Evolutionary conservation across 2,888 invertebrate genomes (phyloP), one percentile per base, ranked within the genome.

Genomic region (Deilephila elpenor): DNA sequence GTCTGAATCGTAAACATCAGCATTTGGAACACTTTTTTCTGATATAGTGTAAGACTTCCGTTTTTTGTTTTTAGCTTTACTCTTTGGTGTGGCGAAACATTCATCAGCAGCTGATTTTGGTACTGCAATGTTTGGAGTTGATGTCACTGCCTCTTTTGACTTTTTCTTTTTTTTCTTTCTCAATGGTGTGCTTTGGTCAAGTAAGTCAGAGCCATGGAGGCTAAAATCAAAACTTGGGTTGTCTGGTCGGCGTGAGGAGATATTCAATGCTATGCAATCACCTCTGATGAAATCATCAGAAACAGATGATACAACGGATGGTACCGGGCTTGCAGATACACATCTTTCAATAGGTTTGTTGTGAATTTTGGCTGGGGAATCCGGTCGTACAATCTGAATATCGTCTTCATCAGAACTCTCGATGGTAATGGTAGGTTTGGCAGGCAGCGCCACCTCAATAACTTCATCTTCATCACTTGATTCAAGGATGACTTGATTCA

Each of bases 1-100:
- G 79, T 96, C 96, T 62, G 96, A 96, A 82, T 95, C 95, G 82
- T 96, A 96, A 7, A 96, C 91, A 87, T 96, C 96, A 7, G 94
- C 83, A 80, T 83, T 91, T 5, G 92, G 91, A 44, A 95, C 78
- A 80, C 84, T 88, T 87, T 85, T 95, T 82, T 83, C 91, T 78
- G 84, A 86, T 75, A 85, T 94, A 81, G 79, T 86, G 85, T 81
- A 95, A 83, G 79, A 91, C 85, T 89, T 93, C 53, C 82, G 82
- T 86, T 87, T 91, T 81, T 92, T 93, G 80, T 93, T 93, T 77
- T 92, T 95, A 11, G 89, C 88, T 88, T 95, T 95, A 79, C 89
- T 91, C 81, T 91, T 93, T 72, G 95, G 95, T 80, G 95, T 95
- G 3, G 93, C 93, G 85, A 95, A 95, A 78, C 89, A 92, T 82